phyloP scores from a whole-genome alignment of 2,888 invertebrate species.

The Leptura quadrifasciata region DNA sequence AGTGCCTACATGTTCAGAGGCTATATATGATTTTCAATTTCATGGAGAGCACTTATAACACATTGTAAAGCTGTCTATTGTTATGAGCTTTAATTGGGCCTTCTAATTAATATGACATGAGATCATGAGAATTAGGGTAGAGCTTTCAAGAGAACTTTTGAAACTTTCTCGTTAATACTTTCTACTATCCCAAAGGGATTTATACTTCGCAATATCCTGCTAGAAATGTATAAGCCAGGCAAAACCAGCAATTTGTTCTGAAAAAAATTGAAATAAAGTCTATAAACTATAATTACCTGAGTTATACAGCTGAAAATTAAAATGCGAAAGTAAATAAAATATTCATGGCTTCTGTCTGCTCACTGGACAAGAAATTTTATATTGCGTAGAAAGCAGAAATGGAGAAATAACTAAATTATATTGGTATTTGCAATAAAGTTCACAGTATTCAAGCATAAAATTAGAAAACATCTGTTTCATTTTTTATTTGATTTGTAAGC shows the following conservation, averaged over 20 bases:
- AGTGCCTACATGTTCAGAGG: background rate
- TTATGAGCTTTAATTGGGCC: conserved; percentile 34
- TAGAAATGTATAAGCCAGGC: background rate
- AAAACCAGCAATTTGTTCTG: background rate
- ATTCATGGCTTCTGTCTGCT: too few relatives aligned
- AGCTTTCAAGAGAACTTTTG: conserved; percentile 31
- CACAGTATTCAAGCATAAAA: too few relatives aligned
- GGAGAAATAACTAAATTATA: too few relatives aligned
- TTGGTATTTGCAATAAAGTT: too few relatives aligned
- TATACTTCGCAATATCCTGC: conserved; percentile 23
- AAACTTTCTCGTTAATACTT: conserved; percentile 31
- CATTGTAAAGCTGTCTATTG: conserved; percentile 32
- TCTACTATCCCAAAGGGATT: conserved; percentile 26
- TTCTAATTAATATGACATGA: conserved; percentile 43
- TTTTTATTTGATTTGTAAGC: too few relatives aligned
- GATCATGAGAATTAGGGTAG: conserved; percentile 35
- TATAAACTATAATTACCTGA: background rate
- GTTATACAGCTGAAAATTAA: background rate
- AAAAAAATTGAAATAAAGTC: background rate
- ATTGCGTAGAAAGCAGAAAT: too few relatives aligned
- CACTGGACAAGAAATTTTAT: too few relatives aligned
- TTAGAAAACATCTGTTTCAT: too few relatives aligned
- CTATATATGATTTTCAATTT: conserved; percentile 14
- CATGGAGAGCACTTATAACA: conserved; percentile 13
- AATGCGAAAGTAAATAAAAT: background rate